These are phyloP conservation scores for Agelas oroides DNA, from an alignment of 37 sponge, comb jelly and placozoan species.

Conservation along the genomic window DNA sequence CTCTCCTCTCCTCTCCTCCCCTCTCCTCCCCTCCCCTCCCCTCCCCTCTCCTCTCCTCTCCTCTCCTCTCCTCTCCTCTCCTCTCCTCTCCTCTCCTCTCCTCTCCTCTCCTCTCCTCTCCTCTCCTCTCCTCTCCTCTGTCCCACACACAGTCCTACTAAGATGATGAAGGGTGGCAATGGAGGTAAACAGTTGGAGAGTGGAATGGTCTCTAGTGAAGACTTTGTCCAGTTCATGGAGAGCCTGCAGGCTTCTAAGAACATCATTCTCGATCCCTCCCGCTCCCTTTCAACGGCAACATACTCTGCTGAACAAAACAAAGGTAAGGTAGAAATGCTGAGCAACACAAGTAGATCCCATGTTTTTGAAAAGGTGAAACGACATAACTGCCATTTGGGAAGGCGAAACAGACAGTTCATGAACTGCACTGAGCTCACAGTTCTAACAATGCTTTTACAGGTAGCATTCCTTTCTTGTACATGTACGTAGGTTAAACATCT, in stretches of 20 bases:
- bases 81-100: constrained; percentile 7
- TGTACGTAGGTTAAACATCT: too few species aligned
- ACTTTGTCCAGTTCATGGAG: constrained; percentile 70
- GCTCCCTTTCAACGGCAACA: constrained; percentile 28
- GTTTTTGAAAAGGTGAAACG: too few species aligned
- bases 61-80: neutral
- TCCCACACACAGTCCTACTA: neutral
- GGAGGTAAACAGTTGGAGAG: constrained; percentile 6
- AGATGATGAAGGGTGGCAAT: constrained; percentile 16
- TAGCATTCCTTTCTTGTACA: too few species aligned
- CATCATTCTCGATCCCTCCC: constrained; percentile 52
- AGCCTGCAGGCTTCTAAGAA: constrained; percentile 52
- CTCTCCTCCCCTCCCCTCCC: constrained; percentile 2
- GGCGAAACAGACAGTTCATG: too few species aligned
- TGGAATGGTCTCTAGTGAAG: constrained; percentile 52
- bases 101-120: neutral
- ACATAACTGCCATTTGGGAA: too few species aligned
- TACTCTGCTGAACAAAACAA: neutral
- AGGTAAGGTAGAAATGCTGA: neutral
- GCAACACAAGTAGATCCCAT: too few species aligned
- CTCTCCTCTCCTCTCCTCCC: neutral
- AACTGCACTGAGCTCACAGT: too few species aligned
- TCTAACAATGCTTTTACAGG: too few species aligned
- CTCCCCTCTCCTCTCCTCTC: neutral
- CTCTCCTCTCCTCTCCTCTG: constrained; percentile 20